Evolutionary conservation across 30 jellyfish, hydroid and myxozoan species (phyloP).

Genomic region (Aurelia aurita complex sp. Pacific): DNA sequence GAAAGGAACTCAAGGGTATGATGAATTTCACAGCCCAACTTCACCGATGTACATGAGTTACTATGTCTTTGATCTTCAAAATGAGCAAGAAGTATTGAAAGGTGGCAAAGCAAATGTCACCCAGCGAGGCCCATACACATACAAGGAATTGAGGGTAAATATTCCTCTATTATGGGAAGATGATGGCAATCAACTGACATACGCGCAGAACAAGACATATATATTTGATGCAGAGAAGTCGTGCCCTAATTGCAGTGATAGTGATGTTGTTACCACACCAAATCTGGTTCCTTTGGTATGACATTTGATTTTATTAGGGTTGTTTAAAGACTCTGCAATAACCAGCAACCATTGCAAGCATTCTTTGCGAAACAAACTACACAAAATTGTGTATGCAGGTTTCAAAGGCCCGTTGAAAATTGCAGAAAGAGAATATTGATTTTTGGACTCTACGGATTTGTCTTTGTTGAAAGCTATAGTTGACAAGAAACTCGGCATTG

Average conservation of each 20-base stretch:
- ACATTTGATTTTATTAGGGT: too few relatives aligned
- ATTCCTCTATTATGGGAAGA: slow-evolving; percentile 54
- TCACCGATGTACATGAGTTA: slow-evolving; percentile 91
- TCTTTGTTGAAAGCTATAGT: too few relatives aligned
- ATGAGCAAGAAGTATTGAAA: slow-evolving; percentile 48
- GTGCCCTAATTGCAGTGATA: slow-evolving; percentile 79
- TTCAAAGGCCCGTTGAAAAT: too few relatives aligned
- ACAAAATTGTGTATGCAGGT: too few relatives aligned
- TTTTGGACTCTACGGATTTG: too few relatives aligned
- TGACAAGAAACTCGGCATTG: too few relatives aligned
- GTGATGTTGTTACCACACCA: slow-evolving; percentile 77
- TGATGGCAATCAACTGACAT: slow-evolving; percentile 79
- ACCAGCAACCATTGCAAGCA: too few relatives aligned
- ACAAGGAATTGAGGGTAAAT: slow-evolving; percentile 59
- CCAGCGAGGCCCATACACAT: slow-evolving; percentile 92
- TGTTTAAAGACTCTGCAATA: too few relatives aligned
- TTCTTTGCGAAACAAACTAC: too few relatives aligned
- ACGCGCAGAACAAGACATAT: slow-evolving; percentile 73
- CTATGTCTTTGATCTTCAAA: slow-evolving; percentile 75
- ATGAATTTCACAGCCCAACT: slow-evolving; percentile 82
- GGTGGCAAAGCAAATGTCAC: slow-evolving; percentile 75
- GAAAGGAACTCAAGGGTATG: slow-evolving; percentile 81
- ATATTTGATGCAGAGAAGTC: slow-evolving; percentile 80
- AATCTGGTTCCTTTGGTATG: slow-evolving; percentile 82
- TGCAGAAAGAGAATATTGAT: too few relatives aligned